phyloP scores from a whole-genome alignment of 2,797 vertebrate species.

The Sebastes steindachneri region DNA sequence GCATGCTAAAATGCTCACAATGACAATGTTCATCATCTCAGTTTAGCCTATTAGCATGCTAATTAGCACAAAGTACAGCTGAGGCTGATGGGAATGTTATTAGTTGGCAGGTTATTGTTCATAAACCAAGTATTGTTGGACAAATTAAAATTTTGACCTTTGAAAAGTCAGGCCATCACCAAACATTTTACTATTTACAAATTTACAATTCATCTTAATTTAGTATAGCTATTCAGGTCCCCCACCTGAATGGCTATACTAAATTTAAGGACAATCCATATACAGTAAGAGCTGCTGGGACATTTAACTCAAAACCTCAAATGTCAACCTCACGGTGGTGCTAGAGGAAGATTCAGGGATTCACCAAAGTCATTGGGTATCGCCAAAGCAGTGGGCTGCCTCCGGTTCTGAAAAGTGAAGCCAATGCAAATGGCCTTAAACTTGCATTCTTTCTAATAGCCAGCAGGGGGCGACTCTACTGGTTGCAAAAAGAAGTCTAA shows the following conservation, averaged over 20 bases:
- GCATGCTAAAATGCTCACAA: too few species aligned
- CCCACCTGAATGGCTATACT: not conserved
- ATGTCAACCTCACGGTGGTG: not conserved
- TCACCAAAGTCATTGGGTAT: not conserved
- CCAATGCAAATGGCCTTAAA: too few species aligned
- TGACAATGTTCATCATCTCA: not conserved
- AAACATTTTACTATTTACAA: too few species aligned
- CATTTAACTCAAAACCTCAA: not conserved
- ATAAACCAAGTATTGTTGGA: not conserved
- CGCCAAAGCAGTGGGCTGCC: too few species aligned
- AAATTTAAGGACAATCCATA: not conserved
- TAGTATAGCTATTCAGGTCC: too few species aligned
- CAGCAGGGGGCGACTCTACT: too few species aligned
- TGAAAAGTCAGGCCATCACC: too few species aligned
- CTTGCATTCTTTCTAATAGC: too few species aligned
- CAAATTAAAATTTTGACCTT: not conserved
- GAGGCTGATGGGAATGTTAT: not conserved
- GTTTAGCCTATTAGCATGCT: not conserved
- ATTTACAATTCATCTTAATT: not conserved
- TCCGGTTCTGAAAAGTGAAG: too few species aligned
- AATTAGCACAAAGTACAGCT: not conserved
- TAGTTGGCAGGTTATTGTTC: too few species aligned
- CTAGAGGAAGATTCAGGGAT: not conserved
- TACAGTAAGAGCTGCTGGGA: not conserved
- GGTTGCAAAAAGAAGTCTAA: too few species aligned